Conservation (phyloP, 2,113 vertebrate genomes). For the Anolis sagrei region DNA sequence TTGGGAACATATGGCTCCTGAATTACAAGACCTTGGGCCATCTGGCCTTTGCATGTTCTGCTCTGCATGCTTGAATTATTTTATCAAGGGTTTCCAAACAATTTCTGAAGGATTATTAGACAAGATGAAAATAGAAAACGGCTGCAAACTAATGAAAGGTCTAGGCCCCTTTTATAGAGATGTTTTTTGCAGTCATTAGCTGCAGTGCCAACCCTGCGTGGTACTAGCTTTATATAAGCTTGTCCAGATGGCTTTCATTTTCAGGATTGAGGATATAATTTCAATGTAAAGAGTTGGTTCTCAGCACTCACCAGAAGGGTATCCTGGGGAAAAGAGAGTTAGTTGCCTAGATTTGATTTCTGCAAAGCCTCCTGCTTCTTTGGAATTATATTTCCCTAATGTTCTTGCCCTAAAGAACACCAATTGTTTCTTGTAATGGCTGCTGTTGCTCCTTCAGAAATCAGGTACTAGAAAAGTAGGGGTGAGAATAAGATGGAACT, state of each 20-base stretch:
- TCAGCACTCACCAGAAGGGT: background rate
- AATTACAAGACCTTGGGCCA: constrained; percentile 36
- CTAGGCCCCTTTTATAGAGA: background rate
- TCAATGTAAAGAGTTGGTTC: constrained; percentile 16
- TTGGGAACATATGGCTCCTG: constrained; percentile 46
- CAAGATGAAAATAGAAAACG: constrained; percentile 14
- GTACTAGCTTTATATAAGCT: background rate
- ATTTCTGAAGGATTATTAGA: constrained; percentile 39
- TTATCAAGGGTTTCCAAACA: constrained; percentile 45
- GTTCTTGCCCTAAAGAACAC: background rate
- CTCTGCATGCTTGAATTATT: constrained; percentile 35
- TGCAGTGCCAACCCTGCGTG: background rate
- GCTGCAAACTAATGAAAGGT: constrained; percentile 10
- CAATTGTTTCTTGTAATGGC: background rate
- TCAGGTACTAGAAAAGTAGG: background rate
- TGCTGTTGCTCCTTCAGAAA: background rate
- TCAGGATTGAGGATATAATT: background rate
- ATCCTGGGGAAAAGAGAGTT: background rate
- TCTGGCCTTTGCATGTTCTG: constrained; percentile 58
- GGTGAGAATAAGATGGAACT: background rate
- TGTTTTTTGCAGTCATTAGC: background rate
- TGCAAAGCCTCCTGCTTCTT: background rate
- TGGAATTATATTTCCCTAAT: rapidly evolving
- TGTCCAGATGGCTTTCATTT: constrained; percentile 31
- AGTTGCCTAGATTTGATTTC: background rate